phyloP scores from a whole-genome alignment of 2,888 invertebrate genomes.

The Scaptomyza polygonia region DNA sequence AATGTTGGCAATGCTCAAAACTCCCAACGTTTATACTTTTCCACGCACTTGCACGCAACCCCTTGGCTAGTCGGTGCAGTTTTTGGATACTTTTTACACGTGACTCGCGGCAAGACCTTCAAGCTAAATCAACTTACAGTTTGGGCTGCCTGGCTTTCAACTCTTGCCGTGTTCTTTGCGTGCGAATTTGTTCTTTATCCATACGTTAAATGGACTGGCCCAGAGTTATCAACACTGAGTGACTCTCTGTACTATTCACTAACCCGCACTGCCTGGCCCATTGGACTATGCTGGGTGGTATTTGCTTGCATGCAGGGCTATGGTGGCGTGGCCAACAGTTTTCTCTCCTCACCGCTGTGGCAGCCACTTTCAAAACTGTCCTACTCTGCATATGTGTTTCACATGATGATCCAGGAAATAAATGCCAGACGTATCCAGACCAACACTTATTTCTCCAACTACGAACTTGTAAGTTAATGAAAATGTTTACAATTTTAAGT shows the following conservation, averaged over 20 bases:
- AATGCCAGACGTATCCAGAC: constrained; percentile 57
- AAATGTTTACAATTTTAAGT: too few relatives aligned
- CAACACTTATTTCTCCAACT: constrained; percentile 72
- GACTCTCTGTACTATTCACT: constrained; percentile 41
- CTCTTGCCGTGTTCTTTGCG: constrained; percentile 47
- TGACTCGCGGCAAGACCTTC: constrained; percentile 41
- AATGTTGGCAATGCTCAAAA: constrained; percentile 2
- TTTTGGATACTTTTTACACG: constrained; percentile 73
- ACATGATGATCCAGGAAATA: constrained; percentile 65
- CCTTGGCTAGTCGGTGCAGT: constrained; percentile 77
- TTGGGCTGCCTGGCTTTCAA: constrained; percentile 39
- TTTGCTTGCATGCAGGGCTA: constrained; percentile 80
- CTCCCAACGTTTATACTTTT: constrained; percentile 43
- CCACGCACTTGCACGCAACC: constrained; percentile 69
- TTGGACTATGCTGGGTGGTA: constrained; percentile 77
- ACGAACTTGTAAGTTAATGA: constrained; percentile 63
- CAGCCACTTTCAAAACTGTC: constrained; percentile 77
- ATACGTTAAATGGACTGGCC: constrained; percentile 27
- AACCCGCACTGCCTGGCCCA: constrained; percentile 78
- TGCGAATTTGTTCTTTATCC: constrained; percentile 64
- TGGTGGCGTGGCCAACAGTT: constrained; percentile 70
- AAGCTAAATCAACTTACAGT: constrained; percentile 39
- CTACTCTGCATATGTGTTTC: constrained; percentile 77
- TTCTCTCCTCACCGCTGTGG: constrained; percentile 79
- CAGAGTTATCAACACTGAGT: constrained; percentile 24